Evolutionary conservation across 2,797 vertebrate genomes (phyloP).

Genomic region (Muscicapa comitata): DNA sequence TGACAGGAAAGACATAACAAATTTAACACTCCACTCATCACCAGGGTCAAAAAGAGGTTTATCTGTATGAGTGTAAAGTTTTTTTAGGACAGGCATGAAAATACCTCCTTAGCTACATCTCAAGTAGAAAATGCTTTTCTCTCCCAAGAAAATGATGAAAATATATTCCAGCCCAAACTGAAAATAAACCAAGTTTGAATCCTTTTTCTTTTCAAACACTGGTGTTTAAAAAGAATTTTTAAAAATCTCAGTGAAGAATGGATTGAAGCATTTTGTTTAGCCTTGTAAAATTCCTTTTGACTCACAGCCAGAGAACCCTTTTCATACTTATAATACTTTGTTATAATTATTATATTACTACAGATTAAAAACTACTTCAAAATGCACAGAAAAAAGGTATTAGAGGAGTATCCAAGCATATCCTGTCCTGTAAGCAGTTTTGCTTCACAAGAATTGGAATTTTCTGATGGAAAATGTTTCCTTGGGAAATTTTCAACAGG

Average conservation of each 20-base stretch:
- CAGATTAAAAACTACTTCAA: background rate
- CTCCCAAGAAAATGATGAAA: background rate
- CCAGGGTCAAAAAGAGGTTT: background rate
- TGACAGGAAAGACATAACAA: slow-evolving; percentile 21
- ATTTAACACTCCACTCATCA: background rate
- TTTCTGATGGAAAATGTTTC: background rate
- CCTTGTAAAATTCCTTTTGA: background rate
- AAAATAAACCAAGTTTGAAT: background rate
- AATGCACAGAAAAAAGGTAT: background rate
- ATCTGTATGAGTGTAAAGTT: background rate
- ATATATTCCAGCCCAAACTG: background rate
- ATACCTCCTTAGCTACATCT: background rate
- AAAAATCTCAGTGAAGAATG: background rate
- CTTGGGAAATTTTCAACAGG: slow-evolving; percentile 12
- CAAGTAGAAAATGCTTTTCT: background rate
- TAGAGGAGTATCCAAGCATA: background rate
- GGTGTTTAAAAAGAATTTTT: background rate
- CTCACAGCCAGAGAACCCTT: background rate
- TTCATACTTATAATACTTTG: background rate
- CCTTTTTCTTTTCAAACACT: background rate
- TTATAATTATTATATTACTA: background rate
- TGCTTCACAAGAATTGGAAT: background rate
- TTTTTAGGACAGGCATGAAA: background rate
- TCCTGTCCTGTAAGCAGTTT: background rate
- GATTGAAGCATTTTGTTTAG: background rate